Base-by-base conservation (phyloP, 1,140 invertebrate genomes). In the Drosophila bipectinata region DNA sequence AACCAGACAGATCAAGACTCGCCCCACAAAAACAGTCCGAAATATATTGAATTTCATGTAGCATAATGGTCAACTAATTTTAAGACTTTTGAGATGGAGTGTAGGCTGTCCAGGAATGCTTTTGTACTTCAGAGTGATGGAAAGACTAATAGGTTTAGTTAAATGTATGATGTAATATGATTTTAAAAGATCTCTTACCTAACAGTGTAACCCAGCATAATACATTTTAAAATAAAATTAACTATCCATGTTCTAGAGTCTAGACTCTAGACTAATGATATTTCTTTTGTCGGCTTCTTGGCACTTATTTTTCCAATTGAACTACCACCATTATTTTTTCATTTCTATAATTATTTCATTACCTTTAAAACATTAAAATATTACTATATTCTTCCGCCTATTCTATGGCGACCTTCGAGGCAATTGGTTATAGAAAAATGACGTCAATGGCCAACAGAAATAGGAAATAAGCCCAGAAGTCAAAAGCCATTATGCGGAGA, bases 401-500 rank as follows among this genome's bases (percentile, higher is more conserved):
- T 15, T 62, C 44, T 54, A 15, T 51, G 28, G 15, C 57, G 63
- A 88, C 82, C 83, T 88, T 88, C 75, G 28, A 10, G 32, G 3
- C 72, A 88, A 80, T 85, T 77, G 67, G 32, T 10, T 41, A 3
- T 66, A 44, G 55, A 39, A 59, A 44, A 78, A 68, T 47, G 9
- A 53, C 28, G 34, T 41, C 34, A 51, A 64, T 44, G 56, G 45
- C 49, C 47, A 48, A 55, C 55, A 28, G 18, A 73, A 71, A 55
- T 37, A 54, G 21, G 26, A 45, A 80, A 63, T 47, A 67, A 67
- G 34, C 47, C 21, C 18, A 34, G 26, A 30, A 67, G 14, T 14
- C 45, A 18, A 14, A 48, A 47, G 28, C 63, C 44, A 71, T 60
- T 79, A 58, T 10, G 39, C 34, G 47, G 8, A 77, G 54, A 81